phyloP scores from a whole-genome alignment of 2,888 invertebrate species.

The Pelosia muscerda region DNA sequence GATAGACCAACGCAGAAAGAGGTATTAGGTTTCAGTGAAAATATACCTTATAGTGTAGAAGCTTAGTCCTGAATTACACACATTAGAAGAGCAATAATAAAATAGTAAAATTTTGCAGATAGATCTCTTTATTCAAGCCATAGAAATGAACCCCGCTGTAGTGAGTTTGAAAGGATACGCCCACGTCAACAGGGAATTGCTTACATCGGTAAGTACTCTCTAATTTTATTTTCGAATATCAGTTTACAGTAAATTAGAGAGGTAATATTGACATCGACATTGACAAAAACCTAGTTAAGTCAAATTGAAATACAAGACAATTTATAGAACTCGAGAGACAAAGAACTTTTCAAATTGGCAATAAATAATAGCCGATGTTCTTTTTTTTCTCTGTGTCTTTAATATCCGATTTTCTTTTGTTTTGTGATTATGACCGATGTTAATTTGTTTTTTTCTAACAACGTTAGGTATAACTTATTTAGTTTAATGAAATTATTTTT shows the following conservation, averaged over 20 bases:
- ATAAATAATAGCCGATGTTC: background rate
- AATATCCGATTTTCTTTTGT: too few species aligned
- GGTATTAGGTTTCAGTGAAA: constrained; percentile 55
- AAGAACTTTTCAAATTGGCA: background rate
- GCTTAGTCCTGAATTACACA: background rate
- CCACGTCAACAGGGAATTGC: constrained; percentile 88
- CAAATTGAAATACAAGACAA: constrained; percentile 1
- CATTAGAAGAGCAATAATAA: background rate
- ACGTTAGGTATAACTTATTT: too few species aligned
- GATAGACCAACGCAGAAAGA: constrained; percentile 88
- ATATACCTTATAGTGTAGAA: too few species aligned
- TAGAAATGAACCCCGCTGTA: constrained; percentile 90
- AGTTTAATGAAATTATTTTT: too few species aligned
- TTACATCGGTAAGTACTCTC: constrained; percentile 86
- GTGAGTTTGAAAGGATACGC: constrained; percentile 90
- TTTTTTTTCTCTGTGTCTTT: too few species aligned
- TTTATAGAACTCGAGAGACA: background rate
- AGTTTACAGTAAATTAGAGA: constrained; percentile 13
- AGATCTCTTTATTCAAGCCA: constrained; percentile 89
- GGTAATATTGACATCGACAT: background rate
- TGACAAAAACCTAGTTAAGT: background rate
- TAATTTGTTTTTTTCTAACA: too few species aligned
- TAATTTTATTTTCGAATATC: constrained; percentile 11
- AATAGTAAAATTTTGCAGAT: constrained; percentile 74
- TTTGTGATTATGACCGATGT: too few species aligned